Base-by-base conservation (phyloP, 1,140 invertebrate genomes). In the Archivesica marissinica region DNA sequence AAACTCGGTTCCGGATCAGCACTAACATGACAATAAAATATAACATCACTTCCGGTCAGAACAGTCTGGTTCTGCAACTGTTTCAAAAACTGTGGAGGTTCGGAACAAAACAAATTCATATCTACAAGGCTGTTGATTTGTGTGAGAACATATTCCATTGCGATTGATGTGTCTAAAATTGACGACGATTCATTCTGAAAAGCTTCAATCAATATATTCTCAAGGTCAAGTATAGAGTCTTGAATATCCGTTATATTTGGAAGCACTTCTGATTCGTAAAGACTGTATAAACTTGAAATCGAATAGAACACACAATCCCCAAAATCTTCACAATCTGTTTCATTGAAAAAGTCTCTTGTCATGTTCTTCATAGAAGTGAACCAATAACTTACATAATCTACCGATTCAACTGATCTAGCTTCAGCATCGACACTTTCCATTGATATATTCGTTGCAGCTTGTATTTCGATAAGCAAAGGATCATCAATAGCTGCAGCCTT, bases 101-200 rank as follows among this genome's bases (percentile, higher is more conserved):
- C 44, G 1, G 77, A 66, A 79, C 77, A 79, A 35, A 66, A 66
- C 0, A 47, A 25, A 35, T 79, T 79, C 15, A 44, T 38, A 13
- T 23, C n/a, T 20, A 38, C 23, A 39, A 79, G 35, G 6, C n/a
- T 25, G 2, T 66, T 52, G 17, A 79, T 35, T 13, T 47, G n/a
- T 30, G 2, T 1, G n/a, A 79, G 6, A 64, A 79, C 30, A 79
- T 33, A 25, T 9, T 38, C 35, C 30, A 52, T 35, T 11, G 52
- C 35, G 17, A 30, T 33, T 38, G 39, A 30, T 1, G 52, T 56
- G 30, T 79, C 61, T 15, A 44, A 11, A 28, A 68, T 68, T 0
- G 77, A 39, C 9, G 35, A 33, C 23, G 77, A 47, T 79, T 41
- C 61, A 59, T 79, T 79, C 39, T 61, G 44, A 66, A 66, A 47